Evolutionary conservation across 2,888 invertebrate species (phyloP).

Genomic region (Lochmaea capreae): DNA sequence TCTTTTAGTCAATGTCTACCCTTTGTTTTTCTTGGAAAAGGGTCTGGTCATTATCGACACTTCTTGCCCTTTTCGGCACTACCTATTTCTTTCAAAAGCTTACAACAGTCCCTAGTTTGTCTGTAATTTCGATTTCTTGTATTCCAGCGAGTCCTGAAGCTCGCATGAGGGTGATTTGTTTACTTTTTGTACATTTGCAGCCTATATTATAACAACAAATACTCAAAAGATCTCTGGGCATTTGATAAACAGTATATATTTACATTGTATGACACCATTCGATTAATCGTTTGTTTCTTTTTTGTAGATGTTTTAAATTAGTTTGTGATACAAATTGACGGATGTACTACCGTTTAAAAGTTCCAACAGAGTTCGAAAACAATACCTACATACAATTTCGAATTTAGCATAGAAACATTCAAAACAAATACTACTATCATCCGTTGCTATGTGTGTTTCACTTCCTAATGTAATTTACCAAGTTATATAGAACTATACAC

Average conservation of each 20-base stretch:
- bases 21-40: too few species aligned
- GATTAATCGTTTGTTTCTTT: not conserved
- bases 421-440: slow-evolving; percentile 14
- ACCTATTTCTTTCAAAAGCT: too few species aligned
- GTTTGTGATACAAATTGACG: not conserved
- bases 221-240: too few species aligned
- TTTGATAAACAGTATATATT: not conserved
- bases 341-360: not conserved
- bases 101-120: too few species aligned
- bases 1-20: too few species aligned
- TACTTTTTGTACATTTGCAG: too few species aligned
- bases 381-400: slow-evolving; percentile 1
- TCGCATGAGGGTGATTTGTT: too few species aligned
- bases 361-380: not conserved
- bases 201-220: too few species aligned
- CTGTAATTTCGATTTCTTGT: too few species aligned
- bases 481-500: not conserved
- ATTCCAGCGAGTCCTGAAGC: too few species aligned
- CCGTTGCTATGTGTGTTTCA: slow-evolving; percentile 6
- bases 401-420: slow-evolving; percentile 3
- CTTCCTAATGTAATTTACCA: slow-evolving; percentile 13
- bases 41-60: too few species aligned
- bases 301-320: not conserved
- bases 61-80: too few species aligned
- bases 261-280: not conserved